Conservation (phyloP, 1,140 invertebrate species). For the Rhyzopertha dominica region DNA sequence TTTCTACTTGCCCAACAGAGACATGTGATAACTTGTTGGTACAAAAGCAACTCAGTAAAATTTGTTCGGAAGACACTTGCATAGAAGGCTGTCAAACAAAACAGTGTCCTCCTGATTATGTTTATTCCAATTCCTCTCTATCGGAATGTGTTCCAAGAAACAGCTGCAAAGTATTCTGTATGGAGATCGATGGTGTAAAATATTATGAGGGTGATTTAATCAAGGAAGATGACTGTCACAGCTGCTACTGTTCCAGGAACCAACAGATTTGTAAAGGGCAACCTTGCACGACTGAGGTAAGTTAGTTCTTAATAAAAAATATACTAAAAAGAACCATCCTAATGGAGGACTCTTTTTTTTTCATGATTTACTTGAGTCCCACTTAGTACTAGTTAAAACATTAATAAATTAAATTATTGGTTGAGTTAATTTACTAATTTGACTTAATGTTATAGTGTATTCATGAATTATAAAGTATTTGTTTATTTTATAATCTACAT, state of each 20-base stretch:
- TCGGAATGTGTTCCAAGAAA: constrained; percentile 67
- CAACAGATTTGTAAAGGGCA: constrained; percentile 64
- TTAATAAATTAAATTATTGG: too few relatives aligned
- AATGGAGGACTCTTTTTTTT: too few relatives aligned
- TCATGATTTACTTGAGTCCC: not conserved
- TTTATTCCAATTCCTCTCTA: constrained; percentile 64
- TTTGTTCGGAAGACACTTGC: constrained; percentile 69
- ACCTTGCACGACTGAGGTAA: constrained; percentile 50
- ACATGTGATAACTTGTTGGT: constrained; percentile 78
- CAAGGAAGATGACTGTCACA: constrained; percentile 68
- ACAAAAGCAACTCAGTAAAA: constrained; percentile 50
- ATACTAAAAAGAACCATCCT: too few relatives aligned
- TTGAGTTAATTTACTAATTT: too few relatives aligned
- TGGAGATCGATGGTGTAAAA: constrained; percentile 58
- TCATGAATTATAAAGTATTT: too few relatives aligned
- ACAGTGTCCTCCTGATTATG: constrained; percentile 62
- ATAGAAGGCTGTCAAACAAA: constrained; percentile 73
- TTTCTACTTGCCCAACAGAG: constrained; percentile 72
- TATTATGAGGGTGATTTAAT: constrained; percentile 76
- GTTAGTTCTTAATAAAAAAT: too few relatives aligned
- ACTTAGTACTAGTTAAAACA: constrained; percentile 5
- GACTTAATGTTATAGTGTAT: too few relatives aligned
- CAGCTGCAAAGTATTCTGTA: constrained; percentile 65
- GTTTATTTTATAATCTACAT: too few relatives aligned
- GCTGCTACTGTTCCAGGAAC: constrained; percentile 66